A percentile compares a stretch with the other conserved stretches of the same genome.
Conservation (phyloP, 2,113 vertebrate genomes). For the Equus przewalskii region DNA sequence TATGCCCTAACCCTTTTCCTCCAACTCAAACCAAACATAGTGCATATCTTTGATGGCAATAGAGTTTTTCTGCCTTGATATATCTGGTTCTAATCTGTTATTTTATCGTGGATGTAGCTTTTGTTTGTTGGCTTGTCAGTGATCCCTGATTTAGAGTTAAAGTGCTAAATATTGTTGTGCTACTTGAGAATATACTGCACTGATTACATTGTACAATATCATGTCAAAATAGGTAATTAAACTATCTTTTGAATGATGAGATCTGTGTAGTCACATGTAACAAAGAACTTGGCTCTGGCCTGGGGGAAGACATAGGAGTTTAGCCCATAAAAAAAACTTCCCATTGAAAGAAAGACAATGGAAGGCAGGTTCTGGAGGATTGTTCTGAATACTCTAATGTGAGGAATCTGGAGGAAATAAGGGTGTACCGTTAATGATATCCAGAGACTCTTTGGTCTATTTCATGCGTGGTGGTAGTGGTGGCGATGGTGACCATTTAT, state of each 20-base stretch:
- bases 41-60: neutral
- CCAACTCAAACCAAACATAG: neutral
- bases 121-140: neutral
- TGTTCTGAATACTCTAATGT: neutral
- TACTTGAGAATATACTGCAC: neutral
- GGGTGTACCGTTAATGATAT: neutral
- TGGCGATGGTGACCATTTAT: neutral
- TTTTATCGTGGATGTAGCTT: neutral
- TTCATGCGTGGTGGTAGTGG: neutral
- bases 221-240: neutral
- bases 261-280: neutral
- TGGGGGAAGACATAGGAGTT: neutral
- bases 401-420: neutral
- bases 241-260: neutral
- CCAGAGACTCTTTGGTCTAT: neutral
- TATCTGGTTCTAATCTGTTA: neutral
- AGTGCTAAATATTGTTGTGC: neutral
- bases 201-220: neutral
- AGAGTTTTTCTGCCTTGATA: neutral
- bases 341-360: neutral
- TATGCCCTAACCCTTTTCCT: neutral
- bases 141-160: neutral
- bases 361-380: neutral
- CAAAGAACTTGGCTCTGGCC: neutral
- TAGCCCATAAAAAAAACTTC: neutral